A percentile compares a stretch with the other conserved stretches of the same genome.
These are phyloP conservation scores for Mormyrus lacerda DNA, from an alignment of 2,113 vertebrate genomes.

Conservation along the genomic window DNA sequence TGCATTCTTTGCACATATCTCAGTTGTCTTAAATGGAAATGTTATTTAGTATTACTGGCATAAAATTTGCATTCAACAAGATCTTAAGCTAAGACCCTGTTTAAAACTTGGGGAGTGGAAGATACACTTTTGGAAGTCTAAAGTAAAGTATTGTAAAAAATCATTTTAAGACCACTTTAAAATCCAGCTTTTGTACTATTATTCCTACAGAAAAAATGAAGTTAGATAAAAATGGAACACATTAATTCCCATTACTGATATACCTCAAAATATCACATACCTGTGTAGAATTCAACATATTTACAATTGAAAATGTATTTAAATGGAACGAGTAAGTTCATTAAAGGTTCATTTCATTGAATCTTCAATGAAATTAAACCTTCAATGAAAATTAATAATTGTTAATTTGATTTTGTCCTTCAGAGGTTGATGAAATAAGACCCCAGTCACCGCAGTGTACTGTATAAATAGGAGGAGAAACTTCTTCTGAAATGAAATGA, in stretches of 20 bases:
- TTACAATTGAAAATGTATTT: neutral
- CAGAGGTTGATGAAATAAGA: neutral
- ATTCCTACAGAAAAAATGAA: neutral
- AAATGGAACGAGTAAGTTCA: neutral
- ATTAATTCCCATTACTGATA: neutral
- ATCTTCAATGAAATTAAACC: neutral
- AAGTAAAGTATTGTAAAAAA: neutral
- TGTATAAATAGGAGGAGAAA: neutral
- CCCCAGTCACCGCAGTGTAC: neutral
- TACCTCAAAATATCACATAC: neutral
- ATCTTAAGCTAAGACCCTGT: neutral
- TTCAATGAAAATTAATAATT: neutral
- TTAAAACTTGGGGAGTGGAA: neutral
- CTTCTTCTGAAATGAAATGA: neutral
- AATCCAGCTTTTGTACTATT: neutral
- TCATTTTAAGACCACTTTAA: neutral
- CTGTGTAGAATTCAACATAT: neutral
- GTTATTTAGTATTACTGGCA: neutral
- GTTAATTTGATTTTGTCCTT: neutral
- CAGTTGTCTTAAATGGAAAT: neutral
- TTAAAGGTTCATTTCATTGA: neutral
- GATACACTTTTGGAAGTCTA: neutral
- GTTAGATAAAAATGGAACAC: neutral
- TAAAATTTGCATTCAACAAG: neutral
- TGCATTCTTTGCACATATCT: neutral